A percentile compares a stretch with the other conserved stretches of the same genome.
Evolutionary conservation across 2,113 vertebrate genomes (phyloP).

Genomic region (Scytalopus superciliaris): DNA sequence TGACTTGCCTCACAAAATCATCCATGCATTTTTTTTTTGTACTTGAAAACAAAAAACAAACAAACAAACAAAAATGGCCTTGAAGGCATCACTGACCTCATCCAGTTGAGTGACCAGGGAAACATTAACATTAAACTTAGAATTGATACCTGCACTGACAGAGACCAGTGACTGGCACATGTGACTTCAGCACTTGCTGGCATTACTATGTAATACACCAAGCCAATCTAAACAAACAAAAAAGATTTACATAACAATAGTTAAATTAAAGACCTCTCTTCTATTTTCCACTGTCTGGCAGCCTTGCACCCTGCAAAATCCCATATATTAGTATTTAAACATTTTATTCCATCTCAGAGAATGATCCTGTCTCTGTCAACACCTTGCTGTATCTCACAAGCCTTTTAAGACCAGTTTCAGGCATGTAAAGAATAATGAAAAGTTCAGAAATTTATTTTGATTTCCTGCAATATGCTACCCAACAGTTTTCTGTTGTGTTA

Average conservation of each 20-base stretch:
- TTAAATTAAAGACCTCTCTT: background rate
- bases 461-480: slow-evolving; percentile 80
- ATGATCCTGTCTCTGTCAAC: background rate
- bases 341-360: background rate
- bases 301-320: background rate
- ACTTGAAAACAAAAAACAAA: background rate
- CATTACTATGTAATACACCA: background rate
- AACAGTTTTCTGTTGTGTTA: slow-evolving; percentile 78
- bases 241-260: background rate
- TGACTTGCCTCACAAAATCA: background rate
- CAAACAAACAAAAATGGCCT: background rate
- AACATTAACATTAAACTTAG: background rate
- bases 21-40: background rate
- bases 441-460: slow-evolving; percentile 83
- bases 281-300: background rate
- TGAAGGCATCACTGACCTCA: background rate
- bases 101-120: background rate
- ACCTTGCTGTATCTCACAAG: background rate
- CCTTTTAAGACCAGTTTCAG: slow-evolving; percentile 41
- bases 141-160: background rate
- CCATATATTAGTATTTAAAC: background rate
- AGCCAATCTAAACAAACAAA: background rate
- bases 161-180: background rate
- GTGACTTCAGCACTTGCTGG: background rate
- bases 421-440: slow-evolving; percentile 84